phyloP scores from a whole-genome alignment of 2,113 vertebrate species.

The Bujurquina vittata region DNA sequence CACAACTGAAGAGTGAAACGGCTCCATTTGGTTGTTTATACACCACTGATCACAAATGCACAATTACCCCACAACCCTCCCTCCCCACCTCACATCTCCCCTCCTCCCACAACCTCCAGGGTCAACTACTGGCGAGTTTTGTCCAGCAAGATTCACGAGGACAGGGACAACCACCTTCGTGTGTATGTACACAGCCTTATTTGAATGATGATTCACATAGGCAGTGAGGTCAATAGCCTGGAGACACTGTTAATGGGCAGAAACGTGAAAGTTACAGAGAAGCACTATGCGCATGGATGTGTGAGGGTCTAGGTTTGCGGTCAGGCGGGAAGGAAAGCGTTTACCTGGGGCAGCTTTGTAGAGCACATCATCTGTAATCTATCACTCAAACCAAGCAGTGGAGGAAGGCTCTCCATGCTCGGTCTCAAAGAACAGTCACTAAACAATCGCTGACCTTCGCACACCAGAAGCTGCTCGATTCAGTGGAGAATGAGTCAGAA shows the following conservation, averaged over 20 bases:
- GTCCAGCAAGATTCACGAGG: conserved; percentile 41
- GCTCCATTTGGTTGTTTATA: conserved; percentile 37
- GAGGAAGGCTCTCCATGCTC: conserved; percentile 10
- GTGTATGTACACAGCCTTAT: conserved; percentile 38
- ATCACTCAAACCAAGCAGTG: conserved; percentile 48
- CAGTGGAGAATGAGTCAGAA: background rate
- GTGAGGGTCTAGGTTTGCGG: conserved; percentile 21
- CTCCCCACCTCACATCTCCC: background rate
- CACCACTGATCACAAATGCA: conserved; percentile 33
- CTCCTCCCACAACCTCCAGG: conserved; percentile 6
- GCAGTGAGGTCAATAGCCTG: conserved; percentile 56
- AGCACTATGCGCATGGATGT: conserved; percentile 17
- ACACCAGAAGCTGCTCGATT: background rate
- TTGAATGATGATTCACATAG: conserved; percentile 69
- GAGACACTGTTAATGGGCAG: conserved; percentile 56
- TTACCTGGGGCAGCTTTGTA: conserved; percentile 32
- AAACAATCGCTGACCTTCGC: conserved; percentile 10
- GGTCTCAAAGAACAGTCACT: background rate
- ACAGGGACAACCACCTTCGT: conserved; percentile 42
- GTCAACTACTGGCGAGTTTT: conserved; percentile 33
- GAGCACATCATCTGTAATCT: conserved; percentile 62
- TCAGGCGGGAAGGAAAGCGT: background rate
- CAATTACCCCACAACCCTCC: background rate
- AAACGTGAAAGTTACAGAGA: conserved; percentile 32
- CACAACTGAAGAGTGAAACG: conserved; percentile 31